Evolutionary conservation across 2,113 vertebrate genomes (phyloP), one percentile per base, ranked within the genome.

Genomic region (Crotalus tigris): DNA sequence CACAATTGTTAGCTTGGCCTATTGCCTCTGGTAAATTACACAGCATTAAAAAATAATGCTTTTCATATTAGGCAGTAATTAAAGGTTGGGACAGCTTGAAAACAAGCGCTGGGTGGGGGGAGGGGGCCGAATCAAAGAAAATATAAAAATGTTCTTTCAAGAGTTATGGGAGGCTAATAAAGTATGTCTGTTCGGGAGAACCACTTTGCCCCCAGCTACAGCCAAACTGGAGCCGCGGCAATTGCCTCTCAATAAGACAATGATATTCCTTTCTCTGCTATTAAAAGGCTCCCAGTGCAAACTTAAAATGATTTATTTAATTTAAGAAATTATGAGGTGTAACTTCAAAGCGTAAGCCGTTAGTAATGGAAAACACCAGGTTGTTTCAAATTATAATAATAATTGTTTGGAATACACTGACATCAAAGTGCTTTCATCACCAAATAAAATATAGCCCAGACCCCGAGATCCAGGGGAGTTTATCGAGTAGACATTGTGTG

Each of bases 21-120:
- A 97, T 97, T 98, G 98, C 98, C 98, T 97, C 97, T 98, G 97
- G 98, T 98, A 98, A 98, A 98, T 98, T 98, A 98, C 97, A 98
- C 98, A 98, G 98, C 98, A 98, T 98, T 98, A 98, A 98, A 98
- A 98, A 98, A 98, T 98, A 98, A 98, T 98, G 98, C 98, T 98
- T 98, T 98, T 98, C 98, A 98, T 98, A 98, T 98, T 98, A 98
- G 98, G 98, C 97, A 98, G 98, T 98, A 98, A 98, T 98, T 98
- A 98, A 98, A 98, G 98, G 98, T 98, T 98, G 98, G 98, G 97
- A 97, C 97, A 97, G 97, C 97, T 98, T 98, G 98, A 98, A 98
- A 98, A 98, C 97, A 97, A 98, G 98, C 97, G 97, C 96, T 97
- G 97, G 97, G 97, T 95, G 97, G 97, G 96, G 64, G 93, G 46